These are phyloP conservation scores for Philypnodon macrostomus DNA, from an alignment of 2,797 vertebrate genomes.

Conservation along the genomic window DNA sequence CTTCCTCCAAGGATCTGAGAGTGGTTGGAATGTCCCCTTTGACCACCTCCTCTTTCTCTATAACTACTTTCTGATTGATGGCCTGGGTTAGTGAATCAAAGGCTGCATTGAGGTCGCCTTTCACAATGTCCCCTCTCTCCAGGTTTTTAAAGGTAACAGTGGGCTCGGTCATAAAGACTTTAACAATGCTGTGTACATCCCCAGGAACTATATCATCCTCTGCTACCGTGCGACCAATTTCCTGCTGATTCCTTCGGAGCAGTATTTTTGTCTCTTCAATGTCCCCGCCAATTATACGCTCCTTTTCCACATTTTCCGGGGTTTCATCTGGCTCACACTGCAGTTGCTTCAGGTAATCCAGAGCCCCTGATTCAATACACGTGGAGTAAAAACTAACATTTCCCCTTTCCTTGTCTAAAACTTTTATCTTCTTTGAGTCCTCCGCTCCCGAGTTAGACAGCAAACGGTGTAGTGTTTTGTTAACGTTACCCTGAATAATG, in stretches of 20 bases:
- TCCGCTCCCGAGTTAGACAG: constrained; percentile 77
- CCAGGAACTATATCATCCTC: constrained; percentile 87
- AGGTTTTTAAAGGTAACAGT: constrained; percentile 68
- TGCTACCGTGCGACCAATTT: constrained; percentile 81
- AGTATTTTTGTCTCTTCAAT: constrained; percentile 83
- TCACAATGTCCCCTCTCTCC: constrained; percentile 81
- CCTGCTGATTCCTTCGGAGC: constrained; percentile 77
- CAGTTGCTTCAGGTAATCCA: constrained; percentile 88
- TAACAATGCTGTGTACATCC: constrained; percentile 80
- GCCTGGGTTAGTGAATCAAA: constrained; percentile 84
- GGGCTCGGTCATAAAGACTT: constrained; percentile 85
- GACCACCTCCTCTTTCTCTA: constrained; percentile 85
- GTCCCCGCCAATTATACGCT: constrained; percentile 83
- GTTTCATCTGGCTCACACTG: constrained; percentile 73
- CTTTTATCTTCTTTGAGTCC: constrained; percentile 72
- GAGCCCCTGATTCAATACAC: constrained; percentile 89
- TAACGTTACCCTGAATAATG: constrained; percentile 84
- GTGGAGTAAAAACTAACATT: constrained; percentile 94
- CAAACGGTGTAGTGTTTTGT: constrained; percentile 81
- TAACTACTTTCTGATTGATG: constrained; percentile 75
- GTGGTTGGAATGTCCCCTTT: constrained; percentile 82
- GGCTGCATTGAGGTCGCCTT: constrained; percentile 84
- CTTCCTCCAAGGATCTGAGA: constrained; percentile 82
- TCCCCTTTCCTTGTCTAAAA: constrained; percentile 84
- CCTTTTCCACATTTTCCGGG: constrained; percentile 61